phyloP scores from a whole-genome alignment of 2,113 vertebrate genomes.

The Zapornia atra region DNA sequence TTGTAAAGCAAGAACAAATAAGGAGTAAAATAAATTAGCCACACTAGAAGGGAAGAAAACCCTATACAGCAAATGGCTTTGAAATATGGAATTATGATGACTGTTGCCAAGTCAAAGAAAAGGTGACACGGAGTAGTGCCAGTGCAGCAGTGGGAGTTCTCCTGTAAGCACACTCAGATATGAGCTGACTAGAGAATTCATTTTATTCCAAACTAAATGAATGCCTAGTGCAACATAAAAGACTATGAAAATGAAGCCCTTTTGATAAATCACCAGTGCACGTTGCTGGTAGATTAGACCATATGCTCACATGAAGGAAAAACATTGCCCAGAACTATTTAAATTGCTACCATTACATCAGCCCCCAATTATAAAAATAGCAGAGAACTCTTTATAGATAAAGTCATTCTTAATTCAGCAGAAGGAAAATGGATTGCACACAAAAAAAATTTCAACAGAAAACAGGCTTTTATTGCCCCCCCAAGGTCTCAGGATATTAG shows the following conservation, averaged over 20 bases:
- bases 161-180: not conserved
- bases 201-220: not conserved
- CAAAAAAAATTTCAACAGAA: conserved; percentile 16
- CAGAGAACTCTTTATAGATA: conserved; percentile 23
- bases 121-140: not conserved
- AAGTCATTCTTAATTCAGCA: conserved; percentile 42
- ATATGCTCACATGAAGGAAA: not conserved
- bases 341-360: conserved; percentile 48
- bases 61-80: not conserved
- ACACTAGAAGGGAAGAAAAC: not conserved
- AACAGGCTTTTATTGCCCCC: conserved; percentile 26
- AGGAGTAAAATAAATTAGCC: not conserved
- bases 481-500: not conserved
- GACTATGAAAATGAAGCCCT: not conserved
- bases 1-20: not conserved
- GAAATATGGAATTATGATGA: not conserved
- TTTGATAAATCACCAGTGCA: not conserved
- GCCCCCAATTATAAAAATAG: not conserved
- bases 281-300: conserved; percentile 3
- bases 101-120: not conserved
- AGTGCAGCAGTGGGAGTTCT: not conserved
- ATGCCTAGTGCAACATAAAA: not conserved
- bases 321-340: conserved; percentile 23
- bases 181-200: not conserved
- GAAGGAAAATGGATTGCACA: conserved; percentile 31